phyloP scores from a whole-genome alignment of 2,888 invertebrate genomes.

The Micoletzkya japonica region DNA sequence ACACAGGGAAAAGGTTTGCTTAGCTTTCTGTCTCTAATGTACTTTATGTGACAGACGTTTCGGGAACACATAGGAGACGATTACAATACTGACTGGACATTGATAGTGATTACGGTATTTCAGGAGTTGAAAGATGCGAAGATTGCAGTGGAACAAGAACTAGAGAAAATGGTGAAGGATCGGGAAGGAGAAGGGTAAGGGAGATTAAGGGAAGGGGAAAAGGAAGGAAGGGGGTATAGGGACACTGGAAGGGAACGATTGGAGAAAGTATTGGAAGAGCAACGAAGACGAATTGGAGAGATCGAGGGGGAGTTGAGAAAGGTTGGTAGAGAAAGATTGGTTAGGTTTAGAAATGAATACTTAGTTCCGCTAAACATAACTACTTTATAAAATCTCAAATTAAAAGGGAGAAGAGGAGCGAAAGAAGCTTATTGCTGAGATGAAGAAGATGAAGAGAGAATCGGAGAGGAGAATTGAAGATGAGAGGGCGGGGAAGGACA shows the following conservation, averaged over 20 bases:
- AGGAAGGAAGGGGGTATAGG: no score
- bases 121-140: slow-evolving; percentile 10
- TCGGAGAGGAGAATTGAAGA: slow-evolving; percentile 21
- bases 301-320: neutral
- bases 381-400: no score
- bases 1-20: slow-evolving; percentile 19
- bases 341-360: no score
- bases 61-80: no score
- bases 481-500: slow-evolving; percentile 9
- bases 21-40: neutral
- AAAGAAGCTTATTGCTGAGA: no score
- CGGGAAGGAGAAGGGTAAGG: neutral
- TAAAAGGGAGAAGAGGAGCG: no score
- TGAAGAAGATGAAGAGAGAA: slow-evolving; percentile 8
- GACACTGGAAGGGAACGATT: no score
- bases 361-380: no score
- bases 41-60: no score
- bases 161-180: slow-evolving; percentile 14
- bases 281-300: neutral
- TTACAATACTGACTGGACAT: no score
- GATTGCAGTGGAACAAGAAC: slow-evolving; percentile 11
- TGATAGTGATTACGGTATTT: neutral
- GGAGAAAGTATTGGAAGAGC: neutral
- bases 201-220: no score
- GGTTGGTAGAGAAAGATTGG: no score